These are phyloP conservation scores for Caradrina kadenii DNA, from an alignment of 2,888 invertebrate species.

Conservation along the genomic window DNA sequence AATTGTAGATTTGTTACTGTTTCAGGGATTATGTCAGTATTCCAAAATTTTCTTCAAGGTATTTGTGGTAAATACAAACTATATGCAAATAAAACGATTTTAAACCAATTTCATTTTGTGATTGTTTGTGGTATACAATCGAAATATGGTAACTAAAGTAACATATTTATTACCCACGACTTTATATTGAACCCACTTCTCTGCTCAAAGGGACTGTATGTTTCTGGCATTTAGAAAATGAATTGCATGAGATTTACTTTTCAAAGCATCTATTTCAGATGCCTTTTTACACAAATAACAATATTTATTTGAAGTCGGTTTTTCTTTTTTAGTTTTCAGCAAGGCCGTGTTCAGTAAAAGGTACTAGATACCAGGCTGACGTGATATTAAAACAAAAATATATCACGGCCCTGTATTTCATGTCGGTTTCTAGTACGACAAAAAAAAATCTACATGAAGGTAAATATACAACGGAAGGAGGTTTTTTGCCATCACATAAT, in stretches of 20 bases:
- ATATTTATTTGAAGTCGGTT: constrained; percentile 2
- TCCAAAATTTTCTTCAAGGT: not conserved
- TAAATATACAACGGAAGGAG: constrained; percentile 54
- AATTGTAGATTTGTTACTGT: constrained; percentile 25
- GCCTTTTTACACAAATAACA: not conserved
- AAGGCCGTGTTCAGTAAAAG: not conserved
- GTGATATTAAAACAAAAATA: constrained; percentile 6
- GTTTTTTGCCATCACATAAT: constrained; percentile 55
- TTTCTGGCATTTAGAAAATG: not conserved
- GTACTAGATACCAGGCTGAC: not conserved
- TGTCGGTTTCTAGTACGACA: constrained; percentile 28
- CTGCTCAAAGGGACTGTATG: not conserved
- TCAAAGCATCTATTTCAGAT: constrained; percentile 1
- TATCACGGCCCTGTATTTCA: constrained; percentile 1
- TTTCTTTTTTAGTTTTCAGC: not conserved
- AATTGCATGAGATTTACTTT: not conserved
- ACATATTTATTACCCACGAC: not conserved
- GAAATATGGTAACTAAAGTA: not conserved
- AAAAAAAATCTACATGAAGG: constrained; percentile 19
- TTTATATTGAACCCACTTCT: not conserved
- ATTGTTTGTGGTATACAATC: not conserved
- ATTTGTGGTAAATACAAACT: not conserved
- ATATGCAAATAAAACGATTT: not conserved
- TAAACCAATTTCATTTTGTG: not conserved
- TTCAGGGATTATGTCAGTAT: not conserved